phyloP scores from a whole-genome alignment of 2,888 invertebrate species.

The Nemurella pictetii region DNA sequence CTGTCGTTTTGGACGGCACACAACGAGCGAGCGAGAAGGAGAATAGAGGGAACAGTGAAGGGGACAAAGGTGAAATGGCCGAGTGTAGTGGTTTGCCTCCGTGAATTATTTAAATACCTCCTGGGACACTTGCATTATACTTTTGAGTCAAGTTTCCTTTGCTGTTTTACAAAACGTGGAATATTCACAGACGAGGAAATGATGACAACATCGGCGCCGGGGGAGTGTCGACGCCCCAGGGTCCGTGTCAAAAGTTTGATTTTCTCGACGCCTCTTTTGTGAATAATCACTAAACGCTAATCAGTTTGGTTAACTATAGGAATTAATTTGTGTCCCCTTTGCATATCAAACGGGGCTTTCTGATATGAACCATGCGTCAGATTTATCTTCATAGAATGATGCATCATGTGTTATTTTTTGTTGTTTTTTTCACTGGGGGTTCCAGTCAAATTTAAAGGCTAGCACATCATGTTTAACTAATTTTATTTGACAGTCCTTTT shows the following conservation, averaged over 20 bases:
- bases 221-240: neutral
- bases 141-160: conserved; percentile 23
- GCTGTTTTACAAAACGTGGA: conserved; percentile 28
- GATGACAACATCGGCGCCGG: neutral
- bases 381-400: no score
- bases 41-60: neutral
- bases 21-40: neutral
- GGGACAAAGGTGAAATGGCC: conserved; percentile 23
- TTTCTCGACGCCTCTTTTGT: neutral
- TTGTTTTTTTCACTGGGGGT: no score
- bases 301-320: neutral
- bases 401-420: no score
- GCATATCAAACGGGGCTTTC: neutral
- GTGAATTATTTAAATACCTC: conserved; percentile 33
- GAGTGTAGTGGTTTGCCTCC: conserved; percentile 24
- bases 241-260: neutral
- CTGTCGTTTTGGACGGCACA: neutral
- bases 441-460: no score
- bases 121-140: conserved; percentile 19
- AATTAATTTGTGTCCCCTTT: neutral
- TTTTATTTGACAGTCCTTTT: neutral
- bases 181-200: neutral
- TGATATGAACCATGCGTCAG: no score
- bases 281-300: neutral
- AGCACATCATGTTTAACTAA: neutral